Conservation (phyloP, 2,113 vertebrate species). For the Aramus guarauna region DNA sequence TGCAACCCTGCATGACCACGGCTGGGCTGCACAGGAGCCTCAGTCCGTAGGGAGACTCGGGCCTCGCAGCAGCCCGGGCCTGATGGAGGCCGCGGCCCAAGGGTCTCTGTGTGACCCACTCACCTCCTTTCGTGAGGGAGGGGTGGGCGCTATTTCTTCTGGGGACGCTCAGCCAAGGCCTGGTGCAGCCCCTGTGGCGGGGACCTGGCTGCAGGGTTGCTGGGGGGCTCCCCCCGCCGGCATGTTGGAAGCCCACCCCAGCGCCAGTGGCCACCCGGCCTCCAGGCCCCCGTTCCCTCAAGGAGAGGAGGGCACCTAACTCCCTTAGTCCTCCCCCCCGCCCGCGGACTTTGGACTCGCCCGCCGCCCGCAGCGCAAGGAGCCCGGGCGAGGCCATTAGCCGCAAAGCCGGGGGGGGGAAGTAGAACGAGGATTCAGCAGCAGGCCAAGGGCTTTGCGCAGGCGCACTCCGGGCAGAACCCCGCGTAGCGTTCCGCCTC, state of each 20-base stretch:
- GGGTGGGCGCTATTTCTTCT: fast-evolving
- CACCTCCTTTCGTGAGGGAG: not conserved
- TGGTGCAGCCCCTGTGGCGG: too few species aligned
- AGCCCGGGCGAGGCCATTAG: not conserved
- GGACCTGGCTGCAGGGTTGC: too few species aligned
- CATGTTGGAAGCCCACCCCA: fast-evolving
- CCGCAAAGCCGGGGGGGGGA: fast-evolving
- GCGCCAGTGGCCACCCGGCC: not conserved
- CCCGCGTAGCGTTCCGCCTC: not conserved
- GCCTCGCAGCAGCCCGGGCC: not conserved
- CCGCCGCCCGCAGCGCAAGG: not conserved
- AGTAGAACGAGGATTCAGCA: fast-evolving
- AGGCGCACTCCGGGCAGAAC: not conserved
- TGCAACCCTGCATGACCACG: fast-evolving
- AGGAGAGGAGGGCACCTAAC: fast-evolving
- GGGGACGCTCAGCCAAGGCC: not conserved
- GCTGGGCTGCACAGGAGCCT: fast-evolving
- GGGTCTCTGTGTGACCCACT: fast-evolving
- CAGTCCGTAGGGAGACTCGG: fast-evolving
- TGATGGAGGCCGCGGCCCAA: fast-evolving
- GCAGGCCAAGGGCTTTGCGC: not conserved
- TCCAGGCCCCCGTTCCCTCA: not conserved
- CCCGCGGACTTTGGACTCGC: not conserved
- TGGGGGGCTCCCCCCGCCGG: not conserved
- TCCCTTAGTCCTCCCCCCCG: fast-evolving